Evolutionary conservation across 2,113 vertebrate species (phyloP).

Genomic region (Actenoides lindsayi): DNA sequence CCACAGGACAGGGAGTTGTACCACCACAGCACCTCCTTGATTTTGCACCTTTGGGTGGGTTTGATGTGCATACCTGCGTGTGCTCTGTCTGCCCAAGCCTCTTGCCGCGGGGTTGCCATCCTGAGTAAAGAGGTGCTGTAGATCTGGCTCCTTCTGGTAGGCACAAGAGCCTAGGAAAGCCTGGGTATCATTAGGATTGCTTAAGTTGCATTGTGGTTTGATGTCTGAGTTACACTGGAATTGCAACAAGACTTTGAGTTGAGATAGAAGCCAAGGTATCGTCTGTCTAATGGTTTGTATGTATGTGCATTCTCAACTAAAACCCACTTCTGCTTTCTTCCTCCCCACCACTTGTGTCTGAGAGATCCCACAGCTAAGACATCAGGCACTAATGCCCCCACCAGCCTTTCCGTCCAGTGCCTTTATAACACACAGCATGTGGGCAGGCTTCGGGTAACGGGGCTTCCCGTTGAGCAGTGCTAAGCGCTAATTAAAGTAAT

Average conservation of each 20-base stretch:
- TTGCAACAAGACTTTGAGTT: not conserved
- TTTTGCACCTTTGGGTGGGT: not conserved
- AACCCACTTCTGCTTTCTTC: not conserved
- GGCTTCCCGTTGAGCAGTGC: not conserved
- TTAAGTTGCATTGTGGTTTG: not conserved
- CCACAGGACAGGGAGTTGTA: not conserved
- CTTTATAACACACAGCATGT: accelerated
- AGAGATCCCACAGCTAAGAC: not conserved
- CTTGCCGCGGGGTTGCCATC: not conserved
- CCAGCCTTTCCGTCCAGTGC: not conserved
- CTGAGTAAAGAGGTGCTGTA: not conserved
- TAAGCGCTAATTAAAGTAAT: not conserved
- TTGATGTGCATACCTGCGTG: accelerated
- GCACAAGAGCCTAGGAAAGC: not conserved
- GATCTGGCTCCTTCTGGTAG: not conserved
- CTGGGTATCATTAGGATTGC: not conserved
- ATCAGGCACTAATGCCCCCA: accelerated
- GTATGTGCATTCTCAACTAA: not conserved
- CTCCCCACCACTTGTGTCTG: not conserved
- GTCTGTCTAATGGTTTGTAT: not conserved
- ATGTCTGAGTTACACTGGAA: not conserved
- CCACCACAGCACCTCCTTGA: not conserved
- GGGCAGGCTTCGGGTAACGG: not conserved
- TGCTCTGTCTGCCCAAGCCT: not conserved
- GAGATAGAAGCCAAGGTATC: not conserved